Evolutionary conservation across 2,888 invertebrate species (phyloP).

Genomic region (Pheosia tremula): DNA sequence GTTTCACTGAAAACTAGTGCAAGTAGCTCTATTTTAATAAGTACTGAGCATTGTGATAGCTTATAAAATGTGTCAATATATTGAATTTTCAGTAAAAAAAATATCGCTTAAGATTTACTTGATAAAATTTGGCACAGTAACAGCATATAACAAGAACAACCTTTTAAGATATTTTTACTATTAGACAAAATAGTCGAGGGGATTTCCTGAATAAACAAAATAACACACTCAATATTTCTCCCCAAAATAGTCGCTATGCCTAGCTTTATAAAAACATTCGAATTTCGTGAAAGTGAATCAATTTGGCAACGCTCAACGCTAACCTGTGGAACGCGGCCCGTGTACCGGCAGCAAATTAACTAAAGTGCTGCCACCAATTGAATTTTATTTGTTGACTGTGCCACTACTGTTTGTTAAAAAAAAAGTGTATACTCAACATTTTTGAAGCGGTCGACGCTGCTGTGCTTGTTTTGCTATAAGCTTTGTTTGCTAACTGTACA

Average conservation of each 20-base stretch:
- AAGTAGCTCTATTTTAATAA: too few species aligned
- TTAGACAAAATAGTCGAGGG: not conserved
- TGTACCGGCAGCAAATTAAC: constrained; percentile 37
- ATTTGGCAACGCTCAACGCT: constrained; percentile 37
- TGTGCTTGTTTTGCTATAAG: not conserved
- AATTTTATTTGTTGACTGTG: constrained; percentile 32
- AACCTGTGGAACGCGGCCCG: constrained; percentile 37
- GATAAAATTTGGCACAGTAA: too few species aligned
- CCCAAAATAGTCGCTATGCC: too few species aligned
- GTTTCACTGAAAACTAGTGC: too few species aligned
- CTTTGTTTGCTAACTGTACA: not conserved
- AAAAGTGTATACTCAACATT: not conserved
- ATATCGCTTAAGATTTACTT: too few species aligned
- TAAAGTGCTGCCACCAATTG: constrained; percentile 28
- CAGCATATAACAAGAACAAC: too few species aligned
- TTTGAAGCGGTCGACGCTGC: not conserved
- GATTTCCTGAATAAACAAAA: not conserved
- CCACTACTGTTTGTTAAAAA: constrained; percentile 8
- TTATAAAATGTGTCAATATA: too few species aligned
- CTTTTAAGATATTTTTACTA: not conserved
- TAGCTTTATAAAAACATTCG: not conserved
- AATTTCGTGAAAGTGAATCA: constrained; percentile 26
- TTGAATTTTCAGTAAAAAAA: too few species aligned
- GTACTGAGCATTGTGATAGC: too few species aligned
- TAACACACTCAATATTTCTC: not conserved